phyloP scores from a whole-genome alignment of 2,888 invertebrate genomes.

The Neocrepidodera transversa region DNA sequence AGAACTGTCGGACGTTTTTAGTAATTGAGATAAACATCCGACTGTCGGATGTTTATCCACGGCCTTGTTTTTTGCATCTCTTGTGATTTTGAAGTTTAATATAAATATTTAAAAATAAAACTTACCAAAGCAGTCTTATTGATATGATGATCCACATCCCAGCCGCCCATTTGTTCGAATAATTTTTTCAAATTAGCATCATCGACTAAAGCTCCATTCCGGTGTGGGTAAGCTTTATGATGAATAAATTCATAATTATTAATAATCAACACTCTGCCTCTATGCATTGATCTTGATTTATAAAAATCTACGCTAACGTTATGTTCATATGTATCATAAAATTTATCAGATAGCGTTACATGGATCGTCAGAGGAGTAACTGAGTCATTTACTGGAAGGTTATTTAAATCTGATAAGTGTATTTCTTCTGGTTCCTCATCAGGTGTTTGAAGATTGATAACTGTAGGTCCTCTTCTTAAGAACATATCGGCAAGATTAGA shows the following conservation, averaged over 20 bases:
- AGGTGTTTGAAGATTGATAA: constrained; percentile 17
- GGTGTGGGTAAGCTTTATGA: constrained; percentile 52
- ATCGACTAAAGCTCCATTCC: constrained; percentile 68
- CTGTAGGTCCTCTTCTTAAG: constrained; percentile 17
- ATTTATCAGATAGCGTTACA: constrained; percentile 40
- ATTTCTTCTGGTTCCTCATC: constrained; percentile 9
- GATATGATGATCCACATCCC: constrained; percentile 37
- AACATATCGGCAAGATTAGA: constrained; percentile 34
- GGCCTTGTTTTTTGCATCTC: no score
- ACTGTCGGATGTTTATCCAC: no score
- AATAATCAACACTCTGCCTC: constrained; percentile 69
- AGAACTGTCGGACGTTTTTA: no score
- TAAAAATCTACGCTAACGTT: constrained; percentile 52
- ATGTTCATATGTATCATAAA: constrained; percentile 45
- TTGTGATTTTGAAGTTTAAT: no score
- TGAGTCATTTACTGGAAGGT: constrained; percentile 25
- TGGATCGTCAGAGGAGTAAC: constrained; percentile 36
- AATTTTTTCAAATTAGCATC: constrained; percentile 65
- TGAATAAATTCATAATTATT: constrained; percentile 66
- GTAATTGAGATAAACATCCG: no score
- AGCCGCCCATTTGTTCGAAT: constrained; percentile 65
- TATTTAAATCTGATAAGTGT: background rate
- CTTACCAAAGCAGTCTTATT: constrained; percentile 38
- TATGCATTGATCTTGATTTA: constrained; percentile 63
- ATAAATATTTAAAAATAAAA: constrained; percentile 6